Evolutionary conservation across 2,113 vertebrate genomes (phyloP).

Genomic region (Perca fluviatilis): DNA sequence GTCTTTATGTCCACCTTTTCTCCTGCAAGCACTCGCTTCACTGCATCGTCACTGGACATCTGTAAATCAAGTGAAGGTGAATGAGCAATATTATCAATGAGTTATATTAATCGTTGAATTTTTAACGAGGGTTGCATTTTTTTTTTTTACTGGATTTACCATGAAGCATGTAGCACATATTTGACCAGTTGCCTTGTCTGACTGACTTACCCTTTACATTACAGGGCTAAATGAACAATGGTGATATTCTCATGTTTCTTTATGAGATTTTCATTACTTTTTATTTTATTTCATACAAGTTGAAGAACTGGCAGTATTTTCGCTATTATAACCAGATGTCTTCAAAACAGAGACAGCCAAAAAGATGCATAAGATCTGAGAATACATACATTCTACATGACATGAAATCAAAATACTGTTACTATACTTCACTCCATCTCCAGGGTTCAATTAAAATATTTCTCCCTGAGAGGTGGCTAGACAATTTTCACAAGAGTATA

Average conservation of each 20-base stretch:
- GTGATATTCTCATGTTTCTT: not conserved
- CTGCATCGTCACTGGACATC: constrained; percentile 94
- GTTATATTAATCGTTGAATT: not conserved
- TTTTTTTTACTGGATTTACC: not conserved
- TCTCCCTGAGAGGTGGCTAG: constrained; percentile 12
- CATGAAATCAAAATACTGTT: constrained; percentile 2
- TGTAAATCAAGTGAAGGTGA: constrained; percentile 59
- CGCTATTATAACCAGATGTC: not conserved
- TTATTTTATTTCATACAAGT: not conserved
- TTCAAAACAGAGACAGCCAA: not conserved
- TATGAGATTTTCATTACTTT: not conserved
- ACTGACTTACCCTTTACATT: not conserved
- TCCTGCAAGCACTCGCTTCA: constrained; percentile 90
- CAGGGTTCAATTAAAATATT: constrained; percentile 65
- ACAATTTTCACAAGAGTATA: not conserved
- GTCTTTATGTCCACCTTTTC: constrained; percentile 87
- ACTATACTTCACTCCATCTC: constrained; percentile 36
- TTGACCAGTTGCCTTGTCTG: not conserved
- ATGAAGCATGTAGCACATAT: not conserved
- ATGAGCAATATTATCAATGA: not conserved
- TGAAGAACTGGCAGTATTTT: not conserved
- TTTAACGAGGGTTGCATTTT: not conserved
- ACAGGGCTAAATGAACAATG: not conserved
- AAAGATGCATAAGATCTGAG: not conserved
- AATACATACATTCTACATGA: constrained; percentile 3